Conservation (phyloP, 2,113 vertebrate species). For the Labeo rohita region DNA sequence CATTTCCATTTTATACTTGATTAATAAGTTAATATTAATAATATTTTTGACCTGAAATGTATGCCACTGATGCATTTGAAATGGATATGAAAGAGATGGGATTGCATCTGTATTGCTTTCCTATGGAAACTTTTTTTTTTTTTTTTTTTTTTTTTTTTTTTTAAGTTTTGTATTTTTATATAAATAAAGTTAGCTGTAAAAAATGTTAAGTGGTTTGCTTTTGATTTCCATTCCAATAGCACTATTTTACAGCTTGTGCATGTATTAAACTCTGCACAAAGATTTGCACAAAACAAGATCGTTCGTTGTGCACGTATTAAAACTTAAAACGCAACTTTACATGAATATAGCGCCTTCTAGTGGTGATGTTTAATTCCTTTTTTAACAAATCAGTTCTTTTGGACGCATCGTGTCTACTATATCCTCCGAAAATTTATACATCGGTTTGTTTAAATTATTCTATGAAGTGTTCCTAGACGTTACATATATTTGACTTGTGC, state of each 20-base stretch:
- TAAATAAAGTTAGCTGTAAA: constrained; percentile 67
- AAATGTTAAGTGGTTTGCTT: constrained; percentile 12
- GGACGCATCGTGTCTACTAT: neutral
- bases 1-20: constrained; percentile 43
- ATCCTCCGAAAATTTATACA: neutral
- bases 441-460: neutral
- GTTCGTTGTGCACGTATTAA: too few relatives aligned
- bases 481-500: neutral
- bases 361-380: neutral
- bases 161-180: constrained; percentile 73
- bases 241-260: neutral
- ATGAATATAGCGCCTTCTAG: neutral
- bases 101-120: constrained; percentile 92
- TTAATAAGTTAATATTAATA: constrained; percentile 67
- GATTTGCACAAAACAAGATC: neutral
- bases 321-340: too few relatives aligned
- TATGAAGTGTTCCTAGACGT: neutral
- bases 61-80: constrained; percentile 66
- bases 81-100: constrained; percentile 82
- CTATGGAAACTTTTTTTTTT: constrained; percentile 96
- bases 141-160: too few relatives aligned
- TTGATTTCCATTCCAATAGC: neutral
- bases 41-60: neutral
- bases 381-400: neutral
- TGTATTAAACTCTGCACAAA: neutral